Evolutionary conservation across 2,888 invertebrate species (phyloP).

Genomic region (Drosophila mayaguana): DNA sequence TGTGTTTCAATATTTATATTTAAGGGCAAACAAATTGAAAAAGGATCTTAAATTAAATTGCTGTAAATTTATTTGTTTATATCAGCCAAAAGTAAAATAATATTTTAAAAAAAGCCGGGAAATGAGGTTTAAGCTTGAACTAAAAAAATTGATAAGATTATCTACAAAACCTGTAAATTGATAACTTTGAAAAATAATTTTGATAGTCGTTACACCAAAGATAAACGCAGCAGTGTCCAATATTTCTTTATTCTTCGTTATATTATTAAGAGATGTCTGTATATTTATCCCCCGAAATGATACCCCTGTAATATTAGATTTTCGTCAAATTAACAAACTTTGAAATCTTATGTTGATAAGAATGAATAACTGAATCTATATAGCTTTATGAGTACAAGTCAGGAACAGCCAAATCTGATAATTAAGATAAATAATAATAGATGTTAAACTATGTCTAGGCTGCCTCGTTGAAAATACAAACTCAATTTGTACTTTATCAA

Average conservation of each 20-base stretch:
- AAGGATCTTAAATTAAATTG: neutral
- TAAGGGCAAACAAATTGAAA: neutral
- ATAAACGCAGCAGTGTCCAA: neutral
- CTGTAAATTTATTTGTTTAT: neutral
- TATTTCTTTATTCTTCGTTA: neutral
- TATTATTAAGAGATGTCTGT: neutral
- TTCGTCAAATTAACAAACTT: neutral
- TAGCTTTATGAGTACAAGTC: slow-evolving; percentile 5
- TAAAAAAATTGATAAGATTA: neutral
- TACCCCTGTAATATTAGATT: neutral
- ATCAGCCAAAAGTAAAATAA: neutral
- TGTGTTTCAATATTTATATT: neutral
- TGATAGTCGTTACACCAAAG: slow-evolving; percentile 16
- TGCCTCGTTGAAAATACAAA: neutral
- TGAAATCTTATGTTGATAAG: neutral
- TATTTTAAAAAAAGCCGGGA: too few species aligned
- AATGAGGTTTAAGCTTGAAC: neutral
- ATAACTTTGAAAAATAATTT: neutral
- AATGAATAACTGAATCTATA: slow-evolving; percentile 1
- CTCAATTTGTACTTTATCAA: neutral
- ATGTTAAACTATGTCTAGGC: neutral
- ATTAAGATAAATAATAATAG: neutral
- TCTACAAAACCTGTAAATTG: neutral
- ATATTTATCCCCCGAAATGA: neutral
- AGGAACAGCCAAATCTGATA: neutral